Evolutionary conservation across 2,888 invertebrate species (phyloP).

Genomic region (Drosophila macrothrix): DNA sequence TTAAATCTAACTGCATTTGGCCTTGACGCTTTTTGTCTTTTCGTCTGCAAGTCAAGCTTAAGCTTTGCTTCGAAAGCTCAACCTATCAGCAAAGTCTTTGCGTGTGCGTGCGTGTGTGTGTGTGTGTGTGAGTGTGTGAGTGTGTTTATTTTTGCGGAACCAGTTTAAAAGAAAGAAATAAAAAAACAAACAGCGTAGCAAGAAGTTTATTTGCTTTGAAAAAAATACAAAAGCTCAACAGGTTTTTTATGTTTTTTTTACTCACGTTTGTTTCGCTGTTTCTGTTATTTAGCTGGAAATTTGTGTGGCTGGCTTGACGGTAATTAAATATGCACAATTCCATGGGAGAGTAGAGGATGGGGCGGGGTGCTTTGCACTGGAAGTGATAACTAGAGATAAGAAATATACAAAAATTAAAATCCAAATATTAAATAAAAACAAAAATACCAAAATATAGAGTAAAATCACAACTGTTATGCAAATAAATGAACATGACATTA

Average conservation of each 20-base stretch:
- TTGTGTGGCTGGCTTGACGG: conserved; percentile 33
- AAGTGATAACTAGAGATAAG: not conserved
- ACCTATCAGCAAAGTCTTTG: conserved; percentile 39
- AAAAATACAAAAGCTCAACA: conserved; percentile 63
- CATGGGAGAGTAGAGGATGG: not conserved
- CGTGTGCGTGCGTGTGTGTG: conserved; percentile 8
- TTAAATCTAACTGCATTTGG: conserved; percentile 50
- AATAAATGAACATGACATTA: not conserved
- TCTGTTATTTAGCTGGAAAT: conserved; percentile 46
- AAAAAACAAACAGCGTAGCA: conserved; percentile 24
- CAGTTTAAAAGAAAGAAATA: conserved; percentile 56
- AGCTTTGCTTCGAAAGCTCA: conserved; percentile 56
- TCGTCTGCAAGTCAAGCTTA: conserved; percentile 19
- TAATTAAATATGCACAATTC: conserved; percentile 32
- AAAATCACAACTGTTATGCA: not conserved
- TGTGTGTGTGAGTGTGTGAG: conserved; percentile 10
- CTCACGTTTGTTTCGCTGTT: conserved; percentile 26
- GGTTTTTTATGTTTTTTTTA: conserved; percentile 47
- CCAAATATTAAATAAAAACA: not conserved
- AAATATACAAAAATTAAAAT: not conserved
- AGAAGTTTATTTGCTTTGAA: conserved; percentile 45
- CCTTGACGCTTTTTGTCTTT: conserved; percentile 48
- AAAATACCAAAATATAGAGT: not conserved
- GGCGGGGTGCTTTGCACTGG: not conserved
- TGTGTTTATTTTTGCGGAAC: conserved; percentile 55